Percentiles rank a stretch among this genome's conserved stretches.
These are phyloP conservation scores for Ageneiosus marmoratus DNA, from an alignment of 2,113 vertebrate species.

Conservation along the genomic window DNA sequence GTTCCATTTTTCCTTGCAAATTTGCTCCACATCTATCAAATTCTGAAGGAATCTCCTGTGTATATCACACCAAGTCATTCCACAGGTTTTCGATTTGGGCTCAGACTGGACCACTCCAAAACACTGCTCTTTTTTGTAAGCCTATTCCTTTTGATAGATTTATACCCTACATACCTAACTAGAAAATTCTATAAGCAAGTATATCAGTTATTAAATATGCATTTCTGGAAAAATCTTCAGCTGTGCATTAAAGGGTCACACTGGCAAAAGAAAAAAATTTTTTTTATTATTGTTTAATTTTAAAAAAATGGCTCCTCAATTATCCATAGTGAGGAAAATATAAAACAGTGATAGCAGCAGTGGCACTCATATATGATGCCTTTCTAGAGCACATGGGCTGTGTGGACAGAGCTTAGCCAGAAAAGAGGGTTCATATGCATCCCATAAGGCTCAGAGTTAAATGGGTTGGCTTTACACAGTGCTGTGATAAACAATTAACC, in stretches of 20 bases:
- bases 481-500: neutral
- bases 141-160: too few relatives aligned
- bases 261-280: neutral
- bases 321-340: constrained; percentile 9
- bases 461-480: neutral
- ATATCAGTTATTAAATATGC: constrained; percentile 36
- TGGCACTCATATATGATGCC: neutral
- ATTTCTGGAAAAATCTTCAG: constrained; percentile 13
- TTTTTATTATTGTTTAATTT: neutral
- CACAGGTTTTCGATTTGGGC: neutral
- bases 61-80: neutral
- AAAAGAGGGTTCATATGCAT: neutral
- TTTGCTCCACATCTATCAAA: neutral
- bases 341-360: neutral
- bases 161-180: neutral
- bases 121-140: too few relatives aligned
- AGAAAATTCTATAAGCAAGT: neutral
- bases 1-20: neutral
- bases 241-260: neutral
- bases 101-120: neutral
- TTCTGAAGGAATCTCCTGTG: neutral
- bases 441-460: neutral
- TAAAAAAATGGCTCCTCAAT: neutral
- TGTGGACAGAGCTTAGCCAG: neutral
- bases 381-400: neutral